phyloP scores from a whole-genome alignment of 2,888 invertebrate genomes.

The Drosophila neotestacea region DNA sequence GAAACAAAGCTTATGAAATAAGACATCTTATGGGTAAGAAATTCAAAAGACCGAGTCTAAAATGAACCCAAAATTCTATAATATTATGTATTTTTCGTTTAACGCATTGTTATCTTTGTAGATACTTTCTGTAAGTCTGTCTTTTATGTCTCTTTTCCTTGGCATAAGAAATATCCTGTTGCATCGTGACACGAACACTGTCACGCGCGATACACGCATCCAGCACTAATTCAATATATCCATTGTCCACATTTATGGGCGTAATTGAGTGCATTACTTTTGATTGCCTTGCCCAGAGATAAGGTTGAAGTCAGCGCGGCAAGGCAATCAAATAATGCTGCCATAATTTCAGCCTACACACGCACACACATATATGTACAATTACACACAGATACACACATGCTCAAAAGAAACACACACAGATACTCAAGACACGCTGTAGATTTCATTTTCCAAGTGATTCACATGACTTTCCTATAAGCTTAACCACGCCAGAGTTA shows the following conservation, averaged over 20 bases:
- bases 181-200: neutral
- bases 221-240: conserved; percentile 18
- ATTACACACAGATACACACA: neutral
- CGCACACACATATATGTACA: conserved; percentile 7
- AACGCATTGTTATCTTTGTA: no score
- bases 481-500: conserved; percentile 9
- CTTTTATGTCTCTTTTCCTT: neutral
- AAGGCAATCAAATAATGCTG: conserved; percentile 65
- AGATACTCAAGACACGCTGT: neutral
- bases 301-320: conserved; percentile 41
- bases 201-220: neutral
- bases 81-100: no score
- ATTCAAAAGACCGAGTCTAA: no score
- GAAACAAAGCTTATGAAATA: no score
- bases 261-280: conserved; percentile 78
- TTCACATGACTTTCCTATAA: conserved; percentile 6
- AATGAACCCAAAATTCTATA: no score
- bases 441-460: conserved; percentile 4
- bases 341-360: conserved; percentile 45
- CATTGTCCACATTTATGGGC: conserved; percentile 54
- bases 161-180: neutral
- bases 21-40: no score
- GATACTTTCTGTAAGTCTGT: no score
- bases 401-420: neutral
- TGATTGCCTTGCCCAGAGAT: conserved; percentile 60